Base-by-base conservation (phyloP, 2,888 invertebrate species). In the Aproaerema taeniolella region DNA sequence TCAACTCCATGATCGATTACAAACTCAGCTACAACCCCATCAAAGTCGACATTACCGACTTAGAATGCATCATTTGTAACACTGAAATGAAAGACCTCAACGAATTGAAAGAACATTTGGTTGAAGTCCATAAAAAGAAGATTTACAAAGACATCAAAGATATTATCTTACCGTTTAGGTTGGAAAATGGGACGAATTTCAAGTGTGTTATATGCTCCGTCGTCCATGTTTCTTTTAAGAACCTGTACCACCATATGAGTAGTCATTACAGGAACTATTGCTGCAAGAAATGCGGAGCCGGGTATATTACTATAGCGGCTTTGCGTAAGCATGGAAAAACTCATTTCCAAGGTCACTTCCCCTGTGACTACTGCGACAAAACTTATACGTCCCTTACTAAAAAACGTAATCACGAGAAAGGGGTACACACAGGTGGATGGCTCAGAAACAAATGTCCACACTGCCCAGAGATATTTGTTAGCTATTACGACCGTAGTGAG, bases 341-440 rank as follows among this genome's bases (percentile, higher is more conserved):
- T 0, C 87, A 87, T 52, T 80, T 75, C 1, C 82, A 79, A 28
- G 86, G 88, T 5, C 73, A 87, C 33, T 90, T 88, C 45, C 88
- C 87, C 0, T 89, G 89, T 52, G 76, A 75, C 11, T 81, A 66
- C 31, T 89, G 89, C 49, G 85, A 80, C 1, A 89, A 89, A 53
- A 65, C 76, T 7, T 89, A 88, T 56, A 87, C 88, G 2, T 85
- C 89, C 0, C 50, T 83, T 1, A 81, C 76, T 0, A 86, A 86
- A 50, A 85, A 82, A 41, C 55, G 75, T 0, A 82, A 86, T 35
- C 86, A 86, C 46, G 79, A 82, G 8, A 83, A 80, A 39, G 86
- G 86, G 0, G 86, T 85, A 0, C 86, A 86, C 41, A 79, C 69
- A 0, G 77, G 82, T 1, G 88, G 85, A 0, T 88, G 73, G 88